Evolutionary conservation across 1,140 invertebrate species (phyloP), one percentile per base, ranked within the genome.

Genomic region (Delia radicum): DNA sequence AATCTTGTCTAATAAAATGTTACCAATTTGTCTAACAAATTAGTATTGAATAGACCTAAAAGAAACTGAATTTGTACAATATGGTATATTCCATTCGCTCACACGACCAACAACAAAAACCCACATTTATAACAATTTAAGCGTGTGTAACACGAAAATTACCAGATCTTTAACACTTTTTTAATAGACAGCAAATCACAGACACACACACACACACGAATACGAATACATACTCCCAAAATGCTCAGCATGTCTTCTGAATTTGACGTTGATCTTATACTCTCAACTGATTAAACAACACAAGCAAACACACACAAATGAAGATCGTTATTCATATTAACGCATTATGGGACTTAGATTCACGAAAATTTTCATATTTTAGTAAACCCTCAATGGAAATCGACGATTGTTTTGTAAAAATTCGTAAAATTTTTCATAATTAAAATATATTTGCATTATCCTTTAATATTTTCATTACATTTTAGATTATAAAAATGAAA

Each of bases 1-100:
- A 69, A 69, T 69, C 65, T 69, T 69, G 65, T 69, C 65, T 21
- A 69, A 69, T 69, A 69, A 69, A 69, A 69, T 69, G 65, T 69
- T 69, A 69, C 65, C 65, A 69, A 69, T 69, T 69, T 69, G 65
- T 69, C 65, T 69, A 69, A 69, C 65, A 69, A 69, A 69, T 69
- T 69, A 69, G 65, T 37, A 18, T 69, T 31, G 21, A 33, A 69
- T 69, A 29, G 24, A 55, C 2, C 21, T 55, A 18, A 55, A 55
- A 21, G n/a, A 55, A 55, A 55, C n/a, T 55, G n/a, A 55, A 55
- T 21, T 55, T n/a, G 15, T n/a, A 48, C 33, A 48, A 48, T 4
- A 48, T 2, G 46, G 18, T 10, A 33, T 3, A 33, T 6, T 48
- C 6, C 46, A 48, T n/a, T 48, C 46, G 48, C 8, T 21, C 8